Evolutionary conservation across 2,888 invertebrate genomes (phyloP).

Genomic region (Listrodromus nycthemerus): DNA sequence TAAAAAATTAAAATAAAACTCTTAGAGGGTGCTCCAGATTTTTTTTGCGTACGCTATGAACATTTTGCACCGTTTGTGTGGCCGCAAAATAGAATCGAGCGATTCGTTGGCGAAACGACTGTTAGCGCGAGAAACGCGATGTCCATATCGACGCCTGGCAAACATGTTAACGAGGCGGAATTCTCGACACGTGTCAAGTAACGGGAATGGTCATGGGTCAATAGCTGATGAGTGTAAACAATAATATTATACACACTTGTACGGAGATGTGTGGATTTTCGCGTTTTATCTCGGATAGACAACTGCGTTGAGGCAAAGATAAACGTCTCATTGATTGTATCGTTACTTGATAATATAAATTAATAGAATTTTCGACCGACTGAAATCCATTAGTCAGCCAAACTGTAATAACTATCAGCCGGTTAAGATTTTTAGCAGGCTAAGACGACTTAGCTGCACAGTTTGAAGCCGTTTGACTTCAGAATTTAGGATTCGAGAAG

Average conservation of each 20-base stretch:
- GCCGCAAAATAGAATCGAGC: background rate
- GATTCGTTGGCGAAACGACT: background rate
- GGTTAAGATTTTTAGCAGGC: too few species aligned
- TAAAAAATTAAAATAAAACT: background rate
- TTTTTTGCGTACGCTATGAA: background rate
- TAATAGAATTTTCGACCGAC: too few species aligned
- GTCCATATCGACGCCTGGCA: constrained; percentile 8
- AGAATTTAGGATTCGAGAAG: too few species aligned
- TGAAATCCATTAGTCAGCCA: too few species aligned
- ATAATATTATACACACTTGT: constrained; percentile 47
- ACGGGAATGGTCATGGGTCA: constrained; percentile 60
- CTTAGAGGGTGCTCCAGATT: background rate
- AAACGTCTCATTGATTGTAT: too few species aligned
- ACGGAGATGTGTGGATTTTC: background rate
- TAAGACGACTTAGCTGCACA: too few species aligned
- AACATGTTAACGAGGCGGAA: constrained; percentile 68
- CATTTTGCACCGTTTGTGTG: background rate
- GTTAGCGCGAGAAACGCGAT: background rate
- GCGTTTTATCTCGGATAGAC: too few species aligned
- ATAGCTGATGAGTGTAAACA: constrained; percentile 48
- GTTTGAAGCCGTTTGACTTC: too few species aligned
- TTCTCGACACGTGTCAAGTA: constrained; percentile 65
- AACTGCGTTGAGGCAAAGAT: too few species aligned
- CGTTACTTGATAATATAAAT: too few species aligned
- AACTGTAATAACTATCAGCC: too few species aligned